phyloP scores from a whole-genome alignment of 2,113 vertebrate genomes.

The Leptobrachium leishanense region DNA sequence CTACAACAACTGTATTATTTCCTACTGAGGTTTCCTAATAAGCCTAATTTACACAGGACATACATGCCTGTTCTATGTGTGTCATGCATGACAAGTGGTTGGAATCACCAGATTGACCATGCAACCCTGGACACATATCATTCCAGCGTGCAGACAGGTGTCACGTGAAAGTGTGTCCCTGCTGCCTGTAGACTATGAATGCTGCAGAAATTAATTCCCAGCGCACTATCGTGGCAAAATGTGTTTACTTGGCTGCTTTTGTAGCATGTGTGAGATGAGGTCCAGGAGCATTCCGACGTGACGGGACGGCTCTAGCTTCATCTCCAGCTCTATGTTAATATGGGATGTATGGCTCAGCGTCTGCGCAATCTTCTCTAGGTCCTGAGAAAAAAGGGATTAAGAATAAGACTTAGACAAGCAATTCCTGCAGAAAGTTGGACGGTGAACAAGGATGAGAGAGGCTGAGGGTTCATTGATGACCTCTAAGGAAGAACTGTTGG shows the following conservation, averaged over 20 bases:
- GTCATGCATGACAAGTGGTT: too few species aligned
- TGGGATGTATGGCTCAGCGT: slow-evolving; percentile 60
- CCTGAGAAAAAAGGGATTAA: slow-evolving; percentile 52
- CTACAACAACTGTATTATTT: too few species aligned
- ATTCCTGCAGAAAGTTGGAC: not conserved
- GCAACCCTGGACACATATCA: too few species aligned
- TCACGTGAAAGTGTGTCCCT: too few species aligned
- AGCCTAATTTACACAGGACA: too few species aligned
- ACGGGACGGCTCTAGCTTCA: slow-evolving; percentile 53
- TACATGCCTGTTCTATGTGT: too few species aligned
- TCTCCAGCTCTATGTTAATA: slow-evolving; percentile 59
- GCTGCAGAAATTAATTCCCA: too few species aligned
- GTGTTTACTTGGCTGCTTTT: slow-evolving; percentile 21
- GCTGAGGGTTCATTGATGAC: not conserved
- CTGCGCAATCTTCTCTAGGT: slow-evolving; percentile 61
- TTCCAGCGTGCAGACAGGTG: too few species aligned
- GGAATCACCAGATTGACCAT: too few species aligned
- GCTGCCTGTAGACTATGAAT: too few species aligned
- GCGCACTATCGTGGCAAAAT: too few species aligned
- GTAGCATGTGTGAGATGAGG: slow-evolving; percentile 46
- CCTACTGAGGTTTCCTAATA: too few species aligned
- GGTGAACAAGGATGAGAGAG: not conserved
- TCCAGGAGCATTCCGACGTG: slow-evolving; percentile 65
- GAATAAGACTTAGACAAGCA: not conserved
- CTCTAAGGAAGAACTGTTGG: not conserved